Evolutionary conservation across 2,113 vertebrate species (phyloP).

Genomic region (Aphelocoma coerulescens): DNA sequence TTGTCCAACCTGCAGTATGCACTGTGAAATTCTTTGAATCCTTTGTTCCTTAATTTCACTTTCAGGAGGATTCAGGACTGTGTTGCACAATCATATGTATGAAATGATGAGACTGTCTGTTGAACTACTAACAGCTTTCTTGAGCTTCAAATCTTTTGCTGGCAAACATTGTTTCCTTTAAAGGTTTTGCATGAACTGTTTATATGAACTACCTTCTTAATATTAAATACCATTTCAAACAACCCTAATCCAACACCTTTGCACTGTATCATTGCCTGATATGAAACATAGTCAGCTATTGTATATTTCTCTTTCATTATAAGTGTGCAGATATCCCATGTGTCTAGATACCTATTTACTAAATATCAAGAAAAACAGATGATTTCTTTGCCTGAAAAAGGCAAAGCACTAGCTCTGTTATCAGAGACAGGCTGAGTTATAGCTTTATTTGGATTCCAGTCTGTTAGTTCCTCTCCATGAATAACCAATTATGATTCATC

Average conservation of each 20-base stretch:
- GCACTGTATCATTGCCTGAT: background rate
- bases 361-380: background rate
- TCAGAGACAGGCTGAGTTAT: background rate
- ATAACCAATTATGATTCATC: constrained; percentile 25
- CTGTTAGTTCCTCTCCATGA: background rate
- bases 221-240: background rate
- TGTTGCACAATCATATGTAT: background rate
- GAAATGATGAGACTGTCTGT: background rate
- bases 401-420: background rate
- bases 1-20: background rate
- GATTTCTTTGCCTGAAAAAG: background rate
- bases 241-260: background rate
- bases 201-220: background rate
- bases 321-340: background rate
- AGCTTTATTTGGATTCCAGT: background rate
- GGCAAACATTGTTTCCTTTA: background rate
- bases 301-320: background rate
- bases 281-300: background rate
- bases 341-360: background rate
- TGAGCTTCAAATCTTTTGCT: background rate
- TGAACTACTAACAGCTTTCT: background rate
- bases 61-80: background rate
- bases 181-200: background rate
- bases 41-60: background rate
- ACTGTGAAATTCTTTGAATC: background rate